phyloP scores from a whole-genome alignment of 2,888 invertebrate genomes.

The Cephus spinipes region DNA sequence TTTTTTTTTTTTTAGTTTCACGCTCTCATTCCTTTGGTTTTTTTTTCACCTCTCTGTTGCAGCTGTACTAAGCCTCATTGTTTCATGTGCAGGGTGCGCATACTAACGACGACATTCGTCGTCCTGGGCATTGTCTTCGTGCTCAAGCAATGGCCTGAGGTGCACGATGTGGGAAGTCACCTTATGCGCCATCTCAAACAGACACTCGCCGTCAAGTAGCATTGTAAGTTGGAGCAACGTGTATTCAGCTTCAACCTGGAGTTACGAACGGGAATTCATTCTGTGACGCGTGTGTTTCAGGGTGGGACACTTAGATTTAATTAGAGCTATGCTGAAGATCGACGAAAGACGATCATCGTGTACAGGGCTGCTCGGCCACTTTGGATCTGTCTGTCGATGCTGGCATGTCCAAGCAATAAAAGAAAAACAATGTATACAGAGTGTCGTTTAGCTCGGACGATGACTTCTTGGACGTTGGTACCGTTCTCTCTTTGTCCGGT shows the following conservation, averaged over 20 bases:
- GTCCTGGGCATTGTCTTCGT: conserved; percentile 86
- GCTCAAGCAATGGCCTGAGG: conserved; percentile 91
- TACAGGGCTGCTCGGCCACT: conserved; percentile 35
- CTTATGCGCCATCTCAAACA: conserved; percentile 83
- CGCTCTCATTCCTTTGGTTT: conserved; percentile 56
- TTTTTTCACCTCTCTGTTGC: conserved; percentile 59
- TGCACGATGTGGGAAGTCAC: conserved; percentile 84
- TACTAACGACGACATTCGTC: conserved; percentile 84
- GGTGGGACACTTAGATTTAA: conserved; percentile 46
- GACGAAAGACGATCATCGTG: conserved; percentile 25
- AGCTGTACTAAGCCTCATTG: conserved; percentile 67
- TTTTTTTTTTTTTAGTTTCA: conserved; percentile 39
- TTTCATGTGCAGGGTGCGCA: conserved; percentile 80
- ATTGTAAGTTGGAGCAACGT: conserved; percentile 49
- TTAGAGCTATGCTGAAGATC: conserved; percentile 40
- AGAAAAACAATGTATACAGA: neutral
- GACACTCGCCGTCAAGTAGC: conserved; percentile 79
- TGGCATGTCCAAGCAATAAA: conserved; percentile 47
- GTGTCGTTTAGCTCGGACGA: neutral
- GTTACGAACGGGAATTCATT: neutral
- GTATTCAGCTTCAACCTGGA: neutral
- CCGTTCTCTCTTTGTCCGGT: too few relatives aligned
- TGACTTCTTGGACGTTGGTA: too few relatives aligned
- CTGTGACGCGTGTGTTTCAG: conserved; percentile 31
- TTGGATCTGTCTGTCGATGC: conserved; percentile 41